Percentiles rank a stretch among this genome's conserved stretches.
phyloP scores from a whole-genome alignment of 1,140 invertebrate species.

The Solenopsis fugax region DNA sequence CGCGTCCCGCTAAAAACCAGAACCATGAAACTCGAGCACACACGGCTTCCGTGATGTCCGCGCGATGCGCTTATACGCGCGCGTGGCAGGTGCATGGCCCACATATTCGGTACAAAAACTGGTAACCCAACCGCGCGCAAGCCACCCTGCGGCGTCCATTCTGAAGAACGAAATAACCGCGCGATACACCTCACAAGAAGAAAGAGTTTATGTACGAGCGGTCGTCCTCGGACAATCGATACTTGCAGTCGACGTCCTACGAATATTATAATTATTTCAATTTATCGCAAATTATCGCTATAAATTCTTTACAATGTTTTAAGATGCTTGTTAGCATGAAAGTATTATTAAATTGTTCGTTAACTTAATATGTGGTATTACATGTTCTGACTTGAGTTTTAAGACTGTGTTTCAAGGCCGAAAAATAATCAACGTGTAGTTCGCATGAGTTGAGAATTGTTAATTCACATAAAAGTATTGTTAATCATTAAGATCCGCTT shows the following conservation, averaged over 20 bases:
- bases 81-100: slow-evolving; percentile 75
- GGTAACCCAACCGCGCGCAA: slow-evolving; percentile 69
- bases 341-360: no score
- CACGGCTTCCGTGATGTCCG: slow-evolving; percentile 67
- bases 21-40: slow-evolving; percentile 70
- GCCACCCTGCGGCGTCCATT: slow-evolving; percentile 50
- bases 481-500: no score
- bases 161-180: slow-evolving; percentile 35
- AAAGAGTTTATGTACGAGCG: background rate
- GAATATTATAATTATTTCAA: slow-evolving; percentile 13
- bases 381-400: no score
- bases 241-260: no score
- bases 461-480: no score
- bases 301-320: no score
- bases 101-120: slow-evolving; percentile 75
- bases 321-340: no score
- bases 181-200: slow-evolving; percentile 41
- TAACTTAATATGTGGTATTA: no score
- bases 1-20: slow-evolving; percentile 68
- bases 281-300: no score
- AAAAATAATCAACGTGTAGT: no score
- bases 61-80: slow-evolving; percentile 21
- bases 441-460: no score
- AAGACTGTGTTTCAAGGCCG: no score
- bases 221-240: background rate